These are phyloP conservation scores for Spilosoma lubricipeda DNA, from an alignment of 2,888 invertebrate genomes.

Conservation along the genomic window DNA sequence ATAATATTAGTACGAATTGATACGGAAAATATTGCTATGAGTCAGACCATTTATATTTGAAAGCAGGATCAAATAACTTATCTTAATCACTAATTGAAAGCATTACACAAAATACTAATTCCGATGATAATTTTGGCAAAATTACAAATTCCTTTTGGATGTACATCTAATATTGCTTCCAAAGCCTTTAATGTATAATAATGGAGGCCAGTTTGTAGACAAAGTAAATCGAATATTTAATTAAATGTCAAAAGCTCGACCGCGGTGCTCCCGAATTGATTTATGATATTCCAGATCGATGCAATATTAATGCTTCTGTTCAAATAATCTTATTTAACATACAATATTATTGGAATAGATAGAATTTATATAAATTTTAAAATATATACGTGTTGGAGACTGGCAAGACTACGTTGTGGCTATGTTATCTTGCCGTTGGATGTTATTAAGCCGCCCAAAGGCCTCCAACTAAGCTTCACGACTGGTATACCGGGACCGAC, in stretches of 20 bases:
- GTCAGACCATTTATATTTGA: too few relatives aligned
- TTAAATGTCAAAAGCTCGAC: conserved; percentile 52
- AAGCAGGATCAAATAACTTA: background rate
- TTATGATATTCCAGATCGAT: conserved; percentile 46
- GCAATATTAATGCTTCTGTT: conserved; percentile 30
- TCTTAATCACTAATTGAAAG: conserved; percentile 1
- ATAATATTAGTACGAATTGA: too few relatives aligned
- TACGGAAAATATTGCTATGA: too few relatives aligned
- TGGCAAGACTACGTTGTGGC: too few relatives aligned
- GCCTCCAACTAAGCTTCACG: too few relatives aligned
- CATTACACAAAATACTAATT: conserved; percentile 29
- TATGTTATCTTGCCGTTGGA: too few relatives aligned
- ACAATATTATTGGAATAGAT: background rate
- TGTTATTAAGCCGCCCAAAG: too few relatives aligned
- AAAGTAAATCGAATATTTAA: conserved; percentile 55
- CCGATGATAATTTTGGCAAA: conserved; percentile 26
- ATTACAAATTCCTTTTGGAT: conserved; percentile 41
- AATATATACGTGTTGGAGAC: too few relatives aligned
- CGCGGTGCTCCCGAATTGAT: conserved; percentile 42
- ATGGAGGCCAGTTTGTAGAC: conserved; percentile 46
- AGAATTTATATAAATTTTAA: too few relatives aligned
- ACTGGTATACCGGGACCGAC: too few relatives aligned
- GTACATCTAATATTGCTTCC: conserved; percentile 32
- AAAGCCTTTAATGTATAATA: conserved; percentile 36
- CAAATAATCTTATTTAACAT: conserved; percentile 25